phyloP scores from a whole-genome alignment of 1,140 invertebrate species.

The Diuraphis noxia region DNA sequence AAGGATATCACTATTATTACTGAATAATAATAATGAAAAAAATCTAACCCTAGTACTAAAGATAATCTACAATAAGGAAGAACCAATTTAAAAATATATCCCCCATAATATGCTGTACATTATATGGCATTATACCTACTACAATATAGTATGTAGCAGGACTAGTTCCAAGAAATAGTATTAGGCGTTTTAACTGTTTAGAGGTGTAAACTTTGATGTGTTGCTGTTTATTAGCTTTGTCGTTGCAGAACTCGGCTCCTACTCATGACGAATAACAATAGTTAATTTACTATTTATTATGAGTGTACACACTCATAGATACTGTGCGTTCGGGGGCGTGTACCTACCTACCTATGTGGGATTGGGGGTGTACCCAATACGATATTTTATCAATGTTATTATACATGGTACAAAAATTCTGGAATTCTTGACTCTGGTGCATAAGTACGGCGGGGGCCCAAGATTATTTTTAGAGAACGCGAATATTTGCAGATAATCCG shows the following conservation, averaged over 20 bases:
- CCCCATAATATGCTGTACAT: background rate
- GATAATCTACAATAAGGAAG: background rate
- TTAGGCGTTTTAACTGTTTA: background rate
- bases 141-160: background rate
- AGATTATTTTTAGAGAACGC: constrained; percentile 48
- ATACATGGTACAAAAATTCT: background rate
- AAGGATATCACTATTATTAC: background rate
- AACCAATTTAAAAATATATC: background rate
- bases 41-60: background rate
- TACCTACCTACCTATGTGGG: background rate
- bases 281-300: background rate
- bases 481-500: constrained; percentile 44
- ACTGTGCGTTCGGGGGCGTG: too few relatives aligned
- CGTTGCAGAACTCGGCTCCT: background rate
- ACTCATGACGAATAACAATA: background rate
- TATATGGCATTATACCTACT: too few relatives aligned
- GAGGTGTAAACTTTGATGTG: background rate
- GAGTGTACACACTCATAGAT: background rate
- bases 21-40: constrained; percentile 16
- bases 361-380: background rate
- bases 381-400: background rate
- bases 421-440: background rate
- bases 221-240: background rate
- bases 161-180: background rate
- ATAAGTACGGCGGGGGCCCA: background rate